phyloP scores from a whole-genome alignment of 2,888 invertebrate species.

The Colletes collaris region DNA sequence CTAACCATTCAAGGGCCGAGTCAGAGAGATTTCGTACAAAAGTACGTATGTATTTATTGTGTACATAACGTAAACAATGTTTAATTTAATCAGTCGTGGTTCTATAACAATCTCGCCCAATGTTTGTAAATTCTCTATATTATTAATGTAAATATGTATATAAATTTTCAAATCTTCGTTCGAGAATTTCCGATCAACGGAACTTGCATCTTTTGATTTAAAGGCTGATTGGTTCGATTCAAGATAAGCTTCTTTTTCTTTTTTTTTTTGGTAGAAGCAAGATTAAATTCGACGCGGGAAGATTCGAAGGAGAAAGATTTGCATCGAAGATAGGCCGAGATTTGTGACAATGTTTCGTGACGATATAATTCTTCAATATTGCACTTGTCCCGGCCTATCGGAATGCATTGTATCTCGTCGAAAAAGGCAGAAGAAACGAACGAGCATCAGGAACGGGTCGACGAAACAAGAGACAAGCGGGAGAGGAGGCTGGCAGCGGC shows the following conservation, averaged over 20 bases:
- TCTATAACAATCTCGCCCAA: too few species aligned
- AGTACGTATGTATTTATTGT: neutral
- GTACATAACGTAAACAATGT: neutral
- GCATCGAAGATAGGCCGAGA: slow-evolving; percentile 83
- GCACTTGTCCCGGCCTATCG: slow-evolving; percentile 84
- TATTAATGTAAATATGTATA: neutral
- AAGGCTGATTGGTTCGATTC: neutral
- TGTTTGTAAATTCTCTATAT: neutral
- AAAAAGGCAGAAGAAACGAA: neutral
- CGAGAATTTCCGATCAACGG: neutral
- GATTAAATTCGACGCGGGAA: neutral
- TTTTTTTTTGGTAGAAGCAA: neutral
- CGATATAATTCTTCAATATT: slow-evolving; percentile 78
- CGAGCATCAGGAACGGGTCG: neutral
- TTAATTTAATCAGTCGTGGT: too few species aligned
- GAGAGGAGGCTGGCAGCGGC: slow-evolving; percentile 6
- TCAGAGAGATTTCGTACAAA: slow-evolving; percentile 58
- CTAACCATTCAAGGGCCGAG: slow-evolving; percentile 71
- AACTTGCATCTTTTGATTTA: neutral
- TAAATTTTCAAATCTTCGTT: neutral
- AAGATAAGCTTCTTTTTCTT: neutral
- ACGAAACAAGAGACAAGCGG: slow-evolving; percentile 31
- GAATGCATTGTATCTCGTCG: slow-evolving; percentile 75
- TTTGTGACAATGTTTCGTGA: slow-evolving; percentile 82
- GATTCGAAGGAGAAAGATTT: slow-evolving; percentile 55